A percentile compares a stretch with the other conserved stretches of the same genome.
These are phyloP conservation scores for Pterois miles DNA, from an alignment of 2,797 vertebrate species.

Conservation along the genomic window DNA sequence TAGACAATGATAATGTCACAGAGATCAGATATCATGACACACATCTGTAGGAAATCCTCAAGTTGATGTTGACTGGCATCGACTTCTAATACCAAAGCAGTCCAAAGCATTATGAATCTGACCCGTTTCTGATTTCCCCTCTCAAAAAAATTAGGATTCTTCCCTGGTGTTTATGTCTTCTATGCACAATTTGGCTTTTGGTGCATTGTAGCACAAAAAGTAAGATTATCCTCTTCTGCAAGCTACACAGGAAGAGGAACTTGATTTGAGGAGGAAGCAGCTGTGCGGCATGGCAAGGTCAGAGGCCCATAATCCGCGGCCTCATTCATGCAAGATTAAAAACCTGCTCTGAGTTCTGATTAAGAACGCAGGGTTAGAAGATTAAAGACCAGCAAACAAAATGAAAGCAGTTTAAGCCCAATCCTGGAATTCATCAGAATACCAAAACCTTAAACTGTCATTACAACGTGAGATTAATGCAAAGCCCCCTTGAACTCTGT, in stretches of 20 bases:
- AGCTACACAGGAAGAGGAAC: slow-evolving; percentile 62
- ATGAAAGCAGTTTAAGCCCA: slow-evolving; percentile 95
- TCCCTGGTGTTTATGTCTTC: slow-evolving; percentile 33
- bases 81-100: slow-evolving; percentile 5
- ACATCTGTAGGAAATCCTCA: slow-evolving; percentile 47
- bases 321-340: slow-evolving; percentile 90
- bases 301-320: slow-evolving; percentile 85
- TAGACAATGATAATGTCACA: slow-evolving; percentile 47
- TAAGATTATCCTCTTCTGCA: slow-evolving; percentile 69
- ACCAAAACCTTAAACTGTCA: slow-evolving; percentile 89
- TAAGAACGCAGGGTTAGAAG: slow-evolving; percentile 93
- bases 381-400: slow-evolving; percentile 92
- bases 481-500: slow-evolving; percentile 80
- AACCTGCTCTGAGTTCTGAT: slow-evolving; percentile 91
- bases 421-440: slow-evolving; percentile 94
- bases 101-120: neutral
- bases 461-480: slow-evolving; percentile 90
- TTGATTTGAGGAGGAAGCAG: slow-evolving; percentile 82
- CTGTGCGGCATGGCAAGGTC: slow-evolving; percentile 84
- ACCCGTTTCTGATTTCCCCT: slow-evolving; percentile 3
- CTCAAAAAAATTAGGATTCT: slow-evolving; percentile 40
- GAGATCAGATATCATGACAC: slow-evolving; percentile 49
- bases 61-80: slow-evolving; percentile 14
- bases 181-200: slow-evolving; percentile 55
- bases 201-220: slow-evolving; percentile 61